Base-by-base conservation (phyloP, 30 jellyfish, hydroid and myxozoan genomes). In the Calvadosia cruxmelitensis region DNA sequence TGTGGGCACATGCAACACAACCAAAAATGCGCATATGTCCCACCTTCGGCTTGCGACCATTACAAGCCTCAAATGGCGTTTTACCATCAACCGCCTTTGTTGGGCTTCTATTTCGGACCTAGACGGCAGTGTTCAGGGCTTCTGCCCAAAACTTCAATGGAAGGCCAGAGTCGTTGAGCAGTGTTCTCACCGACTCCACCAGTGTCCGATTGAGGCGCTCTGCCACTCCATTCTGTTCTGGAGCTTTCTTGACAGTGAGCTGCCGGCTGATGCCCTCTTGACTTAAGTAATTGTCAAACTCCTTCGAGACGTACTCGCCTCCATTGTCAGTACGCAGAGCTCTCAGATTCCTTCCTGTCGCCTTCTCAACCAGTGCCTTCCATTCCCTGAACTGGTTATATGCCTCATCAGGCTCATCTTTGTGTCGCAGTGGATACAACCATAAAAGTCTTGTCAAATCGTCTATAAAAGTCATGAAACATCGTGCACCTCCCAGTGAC, bases 221-320 rank as follows among this genome's bases (percentile, higher is more conserved):
- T 24, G 79, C 68, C 28, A 79, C 93, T 13, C 85, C 93, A 32
- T 79, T 79, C 63, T 79, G 79, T 52, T 79, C 69, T 53, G 93
- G 84, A n/a, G 86, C 12, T 27, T 48, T 13, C 28, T 74, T 85
- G 7, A 63, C 53, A 10, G 80, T 64, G 32, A 30, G 35, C 42
- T 79, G 73, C 35, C 73, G 85, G 31, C n/a, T 50, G 26, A 79
- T 71, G n/a, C 80, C 93, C 34, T 73, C 48, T 74, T 63, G 51
- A 64, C 49, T 50, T 24, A 53, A 34, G 52, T 26, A 79, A 5
- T 71, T 75, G 24, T 33, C 52, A 36, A 79, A 72, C 20, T 34
- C 90, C 25, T 63, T 50, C 20, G 88, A 80, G 24, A 20, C n/a
- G 73, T 73, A 80, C 49, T 80, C 92, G 0, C 92, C 92, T 1